A percentile compares a stretch with the other conserved stretches of the same genome.
Evolutionary conservation across 2,113 vertebrate species (phyloP).

Genomic region (Brienomyrus brachyistius): DNA sequence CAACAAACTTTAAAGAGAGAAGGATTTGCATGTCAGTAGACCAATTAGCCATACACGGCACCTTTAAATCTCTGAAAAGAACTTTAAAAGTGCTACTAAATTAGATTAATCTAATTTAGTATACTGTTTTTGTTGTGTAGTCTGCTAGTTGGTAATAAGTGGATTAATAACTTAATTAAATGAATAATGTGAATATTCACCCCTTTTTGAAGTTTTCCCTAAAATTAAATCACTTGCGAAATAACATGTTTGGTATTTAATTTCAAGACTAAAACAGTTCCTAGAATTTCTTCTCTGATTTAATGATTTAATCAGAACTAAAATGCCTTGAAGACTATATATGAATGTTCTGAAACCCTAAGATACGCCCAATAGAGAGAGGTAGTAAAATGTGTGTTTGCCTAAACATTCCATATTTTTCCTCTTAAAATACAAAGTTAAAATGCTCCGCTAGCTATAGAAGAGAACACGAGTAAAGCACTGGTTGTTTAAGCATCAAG

Average conservation of each 20-base stretch:
- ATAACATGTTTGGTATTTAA: background rate
- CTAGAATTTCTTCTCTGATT: background rate
- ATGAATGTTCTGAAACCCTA: background rate
- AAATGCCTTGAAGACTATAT: background rate
- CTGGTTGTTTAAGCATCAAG: background rate
- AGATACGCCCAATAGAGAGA: background rate
- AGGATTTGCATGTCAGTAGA: background rate
- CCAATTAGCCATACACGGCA: background rate
- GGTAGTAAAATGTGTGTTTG: background rate
- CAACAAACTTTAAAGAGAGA: background rate
- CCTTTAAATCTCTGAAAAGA: background rate
- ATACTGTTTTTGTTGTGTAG: background rate
- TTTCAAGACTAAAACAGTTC: background rate
- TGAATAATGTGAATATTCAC: background rate
- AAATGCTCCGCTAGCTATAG: background rate
- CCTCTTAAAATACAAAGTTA: background rate
- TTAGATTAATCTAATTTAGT: conserved; percentile 9
- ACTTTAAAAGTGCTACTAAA: too few species aligned
- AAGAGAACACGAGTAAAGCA: background rate
- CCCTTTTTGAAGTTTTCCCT: background rate
- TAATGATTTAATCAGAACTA: background rate
- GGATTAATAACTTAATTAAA: background rate
- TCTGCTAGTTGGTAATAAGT: background rate
- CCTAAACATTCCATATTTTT: background rate
- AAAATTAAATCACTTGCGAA: background rate